Base-by-base conservation (phyloP, 2,113 vertebrate species). In the Falco punctatus region DNA sequence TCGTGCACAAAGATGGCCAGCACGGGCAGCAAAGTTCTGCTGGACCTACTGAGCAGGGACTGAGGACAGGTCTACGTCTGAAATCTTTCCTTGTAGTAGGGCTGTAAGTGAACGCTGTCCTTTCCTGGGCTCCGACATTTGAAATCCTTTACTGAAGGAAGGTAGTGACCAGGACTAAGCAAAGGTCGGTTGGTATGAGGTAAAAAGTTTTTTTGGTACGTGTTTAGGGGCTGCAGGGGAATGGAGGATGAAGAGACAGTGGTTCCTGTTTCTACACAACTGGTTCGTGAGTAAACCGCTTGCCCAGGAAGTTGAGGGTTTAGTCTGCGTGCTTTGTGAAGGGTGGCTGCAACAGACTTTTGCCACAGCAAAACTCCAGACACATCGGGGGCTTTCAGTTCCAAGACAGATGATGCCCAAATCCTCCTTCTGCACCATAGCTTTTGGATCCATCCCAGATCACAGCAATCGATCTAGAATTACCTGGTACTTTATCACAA, bases 211-310 rank as follows among this genome's bases (percentile, higher is more conserved):
- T 46, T 80, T 35, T 40, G 13, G 18, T 61, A 17, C 0, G 0
- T 35, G 21, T 46, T 92, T 24, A 33, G 48, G 42, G 42, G 18
- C 18, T 70, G 35, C 0, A 0, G 17, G 19, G 44, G 8, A 69
- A 48, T 15, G 5, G 16, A 71, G 5, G 19, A 48, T n/a, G 28
- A 64, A 42, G 23, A 74, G 16, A 44, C 0, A 2, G 1, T 15
- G 4, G 40, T 10, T 94, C 70, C 73, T 66, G 38, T 88, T 75
- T 35, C 73, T 62, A 32, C 11, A 9, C 11, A 62, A 2, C 2
- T 61, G 19, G 28, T 28, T 75, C 0, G 0, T 4, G n/a, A 78
- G 30, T 69, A 73, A 83, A 81, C 6, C 17, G 28, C 35, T 6
- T 28, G 46, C 26, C 18, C 51, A 35, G 42, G 33, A 66, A 54